These are phyloP conservation scores for Cheilosia vulpina DNA, from an alignment of 2,888 invertebrate genomes.

Conservation along the genomic window DNA sequence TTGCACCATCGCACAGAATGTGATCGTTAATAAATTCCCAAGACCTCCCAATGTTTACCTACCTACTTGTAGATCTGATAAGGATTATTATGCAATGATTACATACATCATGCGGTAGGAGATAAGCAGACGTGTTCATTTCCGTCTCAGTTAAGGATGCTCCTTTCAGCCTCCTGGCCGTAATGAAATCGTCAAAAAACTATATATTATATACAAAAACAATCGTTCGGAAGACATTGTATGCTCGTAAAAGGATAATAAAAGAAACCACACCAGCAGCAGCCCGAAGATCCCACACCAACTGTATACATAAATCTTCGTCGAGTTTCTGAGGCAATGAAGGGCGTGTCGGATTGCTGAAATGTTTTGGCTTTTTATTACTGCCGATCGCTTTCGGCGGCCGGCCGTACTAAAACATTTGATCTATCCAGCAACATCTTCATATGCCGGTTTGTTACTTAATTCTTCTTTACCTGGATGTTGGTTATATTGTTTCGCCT, in stretches of 20 bases:
- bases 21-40: constrained; percentile 2
- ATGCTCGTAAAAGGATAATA: constrained; percentile 71
- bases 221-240: constrained; percentile 62
- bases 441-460: constrained; percentile 32
- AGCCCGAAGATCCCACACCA: constrained; percentile 66
- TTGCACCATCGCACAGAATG: not conserved
- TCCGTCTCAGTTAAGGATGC: constrained; percentile 62
- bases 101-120: constrained; percentile 63
- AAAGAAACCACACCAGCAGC: constrained; percentile 72
- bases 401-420: constrained; percentile 70
- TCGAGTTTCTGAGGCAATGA: constrained; percentile 70
- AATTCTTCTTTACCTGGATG: constrained; percentile 44
- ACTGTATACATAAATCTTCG: constrained; percentile 74
- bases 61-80: constrained; percentile 65
- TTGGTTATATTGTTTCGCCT: constrained; percentile 44
- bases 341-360: constrained; percentile 77
- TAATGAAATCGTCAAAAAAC: constrained; percentile 71
- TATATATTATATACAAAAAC: constrained; percentile 40
- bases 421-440: constrained; percentile 61
- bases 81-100: constrained; percentile 70
- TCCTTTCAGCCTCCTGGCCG: constrained; percentile 32
- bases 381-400: constrained; percentile 77
- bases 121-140: constrained; percentile 61
- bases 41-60: constrained; percentile 59
- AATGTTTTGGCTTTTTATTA: constrained; percentile 77